A percentile compares a stretch with the other conserved stretches of the same genome.
Evolutionary conservation across 2,797 vertebrate genomes (phyloP).

Genomic region (Cyprinella venusta): DNA sequence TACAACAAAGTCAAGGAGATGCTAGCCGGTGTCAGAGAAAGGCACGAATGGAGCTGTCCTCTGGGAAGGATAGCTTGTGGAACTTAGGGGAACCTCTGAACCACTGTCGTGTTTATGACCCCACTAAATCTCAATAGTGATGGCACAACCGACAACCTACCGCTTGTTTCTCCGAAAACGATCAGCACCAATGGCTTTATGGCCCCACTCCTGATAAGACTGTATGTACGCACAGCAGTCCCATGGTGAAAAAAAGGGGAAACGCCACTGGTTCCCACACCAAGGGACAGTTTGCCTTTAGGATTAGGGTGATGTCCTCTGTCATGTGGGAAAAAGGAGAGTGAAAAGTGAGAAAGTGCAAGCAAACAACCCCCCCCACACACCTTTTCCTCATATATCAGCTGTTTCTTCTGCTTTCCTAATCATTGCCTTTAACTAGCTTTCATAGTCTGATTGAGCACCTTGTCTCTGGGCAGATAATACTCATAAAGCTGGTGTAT

Average conservation of each 20-base stretch:
- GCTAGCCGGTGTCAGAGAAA: neutral
- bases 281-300: conserved; percentile 80
- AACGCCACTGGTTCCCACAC: conserved; percentile 90
- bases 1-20: conserved; percentile 14
- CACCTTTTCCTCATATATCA: conserved; percentile 57
- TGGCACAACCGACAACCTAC: conserved; percentile 80
- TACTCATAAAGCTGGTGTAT: conserved; percentile 69
- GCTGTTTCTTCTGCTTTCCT: conserved; percentile 60
- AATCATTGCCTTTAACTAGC: conserved; percentile 59
- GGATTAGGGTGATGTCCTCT: conserved; percentile 83
- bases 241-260: conserved; percentile 79
- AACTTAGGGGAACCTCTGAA: neutral
- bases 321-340: conserved; percentile 78
- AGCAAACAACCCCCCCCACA: conserved; percentile 56
- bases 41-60: neutral
- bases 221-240: conserved; percentile 78
- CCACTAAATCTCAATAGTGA: conserved; percentile 79
- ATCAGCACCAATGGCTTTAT: conserved; percentile 88
- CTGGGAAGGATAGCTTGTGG: conserved; percentile 64
- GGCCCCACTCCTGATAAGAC: conserved; percentile 84
- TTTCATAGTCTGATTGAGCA: conserved; percentile 68
- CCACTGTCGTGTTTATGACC: conserved; percentile 85
- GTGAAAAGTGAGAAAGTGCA: conserved; percentile 66
- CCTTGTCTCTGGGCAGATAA: conserved; percentile 65
- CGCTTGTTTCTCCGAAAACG: conserved; percentile 78